Percentiles rank a stretch among this genome's conserved stretches.
These are phyloP conservation scores for Pluvianellus socialis DNA, from an alignment of 2,113 vertebrate genomes.

Conservation along the genomic window DNA sequence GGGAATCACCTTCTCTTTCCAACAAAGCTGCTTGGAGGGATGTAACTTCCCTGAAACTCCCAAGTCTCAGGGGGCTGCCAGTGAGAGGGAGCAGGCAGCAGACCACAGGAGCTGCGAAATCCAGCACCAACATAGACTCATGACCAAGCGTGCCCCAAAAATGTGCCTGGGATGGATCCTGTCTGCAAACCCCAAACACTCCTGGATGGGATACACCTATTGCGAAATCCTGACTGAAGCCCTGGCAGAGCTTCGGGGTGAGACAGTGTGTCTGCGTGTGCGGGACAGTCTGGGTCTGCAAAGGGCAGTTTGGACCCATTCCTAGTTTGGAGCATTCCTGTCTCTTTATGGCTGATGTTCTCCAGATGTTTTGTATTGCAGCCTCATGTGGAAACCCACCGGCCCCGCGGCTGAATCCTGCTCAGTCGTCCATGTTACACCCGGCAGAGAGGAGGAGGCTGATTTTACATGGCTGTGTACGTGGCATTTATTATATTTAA, in stretches of 20 bases:
- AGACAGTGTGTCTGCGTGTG: not conserved
- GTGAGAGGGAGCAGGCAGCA: accelerated
- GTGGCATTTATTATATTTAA: not conserved
- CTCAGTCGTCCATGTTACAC: not conserved
- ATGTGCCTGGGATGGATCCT: not conserved
- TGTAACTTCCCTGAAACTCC: not conserved
- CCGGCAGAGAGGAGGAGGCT: not conserved
- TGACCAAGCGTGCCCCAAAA: not conserved
- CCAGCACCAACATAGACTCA: not conserved
- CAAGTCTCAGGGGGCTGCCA: not conserved
- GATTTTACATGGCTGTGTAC: accelerated
- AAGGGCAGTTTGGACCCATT: not conserved
- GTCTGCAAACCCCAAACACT: not conserved
- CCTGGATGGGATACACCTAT: not conserved
- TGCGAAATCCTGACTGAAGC: not conserved
- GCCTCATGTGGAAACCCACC: constrained; percentile 9
- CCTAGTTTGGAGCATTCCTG: constrained; percentile 25
- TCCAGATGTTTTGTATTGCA: constrained; percentile 59
- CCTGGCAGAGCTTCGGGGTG: not conserved
- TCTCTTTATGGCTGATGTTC: constrained; percentile 22
- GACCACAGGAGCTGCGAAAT: not conserved
- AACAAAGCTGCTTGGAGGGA: not conserved
- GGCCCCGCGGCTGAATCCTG: not conserved
- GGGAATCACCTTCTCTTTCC: not conserved
- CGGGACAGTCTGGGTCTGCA: not conserved